Percentiles rank a stretch among this genome's conserved stretches.
Evolutionary conservation across 2,888 invertebrate genomes (phyloP).

Genomic region (Drosophila maculinotata): DNA sequence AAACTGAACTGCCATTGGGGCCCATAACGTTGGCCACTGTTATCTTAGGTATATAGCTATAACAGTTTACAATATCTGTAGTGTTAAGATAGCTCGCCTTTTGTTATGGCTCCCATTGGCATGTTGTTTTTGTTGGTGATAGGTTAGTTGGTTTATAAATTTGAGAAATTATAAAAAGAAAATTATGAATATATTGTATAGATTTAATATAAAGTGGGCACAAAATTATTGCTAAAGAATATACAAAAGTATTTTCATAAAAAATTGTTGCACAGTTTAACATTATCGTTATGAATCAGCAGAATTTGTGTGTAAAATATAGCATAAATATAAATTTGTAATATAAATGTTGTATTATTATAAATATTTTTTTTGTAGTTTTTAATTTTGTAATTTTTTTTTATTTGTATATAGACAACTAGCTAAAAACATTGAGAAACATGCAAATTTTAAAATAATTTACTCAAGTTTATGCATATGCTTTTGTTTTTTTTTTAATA

Average conservation of each 20-base stretch:
- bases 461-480: slow-evolving; percentile 69
- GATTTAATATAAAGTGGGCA: slow-evolving; percentile 66
- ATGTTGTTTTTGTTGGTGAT: slow-evolving; percentile 26
- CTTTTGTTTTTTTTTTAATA: slow-evolving; percentile 21
- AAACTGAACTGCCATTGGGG: slow-evolving; percentile 21
- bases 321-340: slow-evolving; percentile 64
- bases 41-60: slow-evolving; percentile 3
- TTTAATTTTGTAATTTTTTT: slow-evolving; percentile 56
- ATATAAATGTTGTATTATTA: slow-evolving; percentile 57
- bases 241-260: slow-evolving; percentile 64
- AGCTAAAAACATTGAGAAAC: slow-evolving; percentile 85
- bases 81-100: slow-evolving; percentile 20
- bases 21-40: slow-evolving; percentile 32
- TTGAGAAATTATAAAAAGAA: slow-evolving; percentile 58
- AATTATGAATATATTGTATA: slow-evolving; percentile 57
- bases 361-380: slow-evolving; percentile 30
- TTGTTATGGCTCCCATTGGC: slow-evolving; percentile 39
- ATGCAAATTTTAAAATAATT: slow-evolving; percentile 82
- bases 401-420: slow-evolving; percentile 68
- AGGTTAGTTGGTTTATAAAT: slow-evolving; percentile 36
- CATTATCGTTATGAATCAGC: slow-evolving; percentile 42
- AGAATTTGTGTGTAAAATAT: slow-evolving; percentile 54
- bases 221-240: slow-evolving; percentile 66
- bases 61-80: slow-evolving; percentile 5
- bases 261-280: slow-evolving; percentile 60